Conservation (phyloP, 2,888 invertebrate genomes). For the Julus scanicus region DNA sequence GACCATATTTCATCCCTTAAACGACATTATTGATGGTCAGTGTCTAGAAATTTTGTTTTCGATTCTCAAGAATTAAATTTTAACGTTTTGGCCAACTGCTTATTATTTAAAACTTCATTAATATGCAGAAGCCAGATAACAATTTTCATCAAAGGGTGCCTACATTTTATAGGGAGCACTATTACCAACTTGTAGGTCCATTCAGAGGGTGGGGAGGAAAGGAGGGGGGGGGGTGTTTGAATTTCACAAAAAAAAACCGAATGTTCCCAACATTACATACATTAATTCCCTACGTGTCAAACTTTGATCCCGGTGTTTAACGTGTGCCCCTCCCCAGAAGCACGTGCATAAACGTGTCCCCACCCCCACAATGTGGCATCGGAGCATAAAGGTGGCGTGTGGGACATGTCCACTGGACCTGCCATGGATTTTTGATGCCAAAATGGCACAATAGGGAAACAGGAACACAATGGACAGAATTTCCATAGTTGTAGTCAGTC, state of each 20-base stretch:
- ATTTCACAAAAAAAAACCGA: not conserved
- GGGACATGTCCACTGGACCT: conserved; percentile 43
- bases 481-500: conserved; percentile 1
- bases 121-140: not conserved
- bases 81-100: not conserved
- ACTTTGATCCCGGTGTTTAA: not conserved
- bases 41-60: not conserved
- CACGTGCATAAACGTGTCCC: conserved; percentile 40
- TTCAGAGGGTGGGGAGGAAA: too few relatives aligned
- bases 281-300: conserved; percentile 39
- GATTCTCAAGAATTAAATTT: not conserved
- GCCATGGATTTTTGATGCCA: conserved; percentile 26
- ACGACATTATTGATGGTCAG: not conserved
- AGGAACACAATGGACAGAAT: not conserved
- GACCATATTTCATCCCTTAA: conserved; percentile 12
- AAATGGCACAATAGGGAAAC: conserved; percentile 41
- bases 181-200: too few relatives aligned
- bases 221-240: not conserved
- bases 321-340: not conserved
- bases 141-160: not conserved
- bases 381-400: conserved; percentile 29
- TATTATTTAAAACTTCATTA: not conserved
- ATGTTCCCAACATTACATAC: not conserved
- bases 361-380: conserved; percentile 3
- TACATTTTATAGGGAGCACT: too few relatives aligned